These are phyloP conservation scores for Holacanthus passer DNA, from an alignment of 2,113 vertebrate species.

Conservation along the genomic window DNA sequence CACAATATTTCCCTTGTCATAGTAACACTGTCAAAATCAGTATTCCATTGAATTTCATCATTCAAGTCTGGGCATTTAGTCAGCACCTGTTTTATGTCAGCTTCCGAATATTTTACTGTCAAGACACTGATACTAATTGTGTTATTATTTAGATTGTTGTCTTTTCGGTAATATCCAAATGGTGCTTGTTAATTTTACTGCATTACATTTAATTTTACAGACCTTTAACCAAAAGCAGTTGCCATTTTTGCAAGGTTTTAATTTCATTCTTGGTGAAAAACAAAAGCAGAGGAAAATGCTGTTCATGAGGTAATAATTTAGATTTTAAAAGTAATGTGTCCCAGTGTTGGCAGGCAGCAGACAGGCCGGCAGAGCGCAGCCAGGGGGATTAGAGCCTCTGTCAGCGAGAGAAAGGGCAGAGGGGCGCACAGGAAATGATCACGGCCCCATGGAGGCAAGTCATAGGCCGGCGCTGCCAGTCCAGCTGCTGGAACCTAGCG, in stretches of 20 bases:
- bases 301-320: slow-evolving; percentile 31
- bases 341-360: slow-evolving; percentile 35
- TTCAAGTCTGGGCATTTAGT: background rate
- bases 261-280: slow-evolving; percentile 16
- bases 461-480: slow-evolving; percentile 63
- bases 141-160: slow-evolving; percentile 17
- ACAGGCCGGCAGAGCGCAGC: slow-evolving; percentile 52
- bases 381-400: slow-evolving; percentile 74
- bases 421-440: slow-evolving; percentile 81
- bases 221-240: background rate
- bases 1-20: background rate
- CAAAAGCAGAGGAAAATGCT: background rate
- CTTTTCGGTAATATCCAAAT: slow-evolving; percentile 1
- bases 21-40: background rate
- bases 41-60: slow-evolving; percentile 15
- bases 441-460: slow-evolving; percentile 69
- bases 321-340: slow-evolving; percentile 30
- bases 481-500: slow-evolving; percentile 71
- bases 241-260: background rate
- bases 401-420: slow-evolving; percentile 79
- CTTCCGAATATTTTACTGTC: slow-evolving; percentile 18
- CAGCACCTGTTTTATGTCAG: slow-evolving; percentile 28
- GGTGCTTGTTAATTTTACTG: slow-evolving; percentile 1
- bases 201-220: slow-evolving; percentile 13
- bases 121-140: slow-evolving; percentile 4